Percentiles rank a stretch among this genome's conserved stretches.
Evolutionary conservation across 2,888 invertebrate genomes (phyloP).

Genomic region (Sympetrum striolatum): DNA sequence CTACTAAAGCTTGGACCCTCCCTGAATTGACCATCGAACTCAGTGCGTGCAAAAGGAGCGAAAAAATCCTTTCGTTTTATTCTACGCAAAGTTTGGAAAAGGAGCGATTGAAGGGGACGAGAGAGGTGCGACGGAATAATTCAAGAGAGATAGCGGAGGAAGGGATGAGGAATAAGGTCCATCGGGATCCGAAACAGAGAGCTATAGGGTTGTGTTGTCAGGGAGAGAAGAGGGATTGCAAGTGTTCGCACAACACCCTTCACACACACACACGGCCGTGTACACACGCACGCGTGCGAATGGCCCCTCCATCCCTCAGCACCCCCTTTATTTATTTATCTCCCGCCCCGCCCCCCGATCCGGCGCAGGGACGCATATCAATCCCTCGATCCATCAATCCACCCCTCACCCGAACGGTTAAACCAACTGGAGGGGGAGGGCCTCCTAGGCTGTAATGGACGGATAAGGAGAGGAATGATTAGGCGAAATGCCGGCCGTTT

Average conservation of each 20-base stretch:
- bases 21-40: too few relatives aligned
- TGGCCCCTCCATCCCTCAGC: background rate
- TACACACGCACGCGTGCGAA: background rate
- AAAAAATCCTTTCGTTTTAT: background rate
- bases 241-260: background rate
- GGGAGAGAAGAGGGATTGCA: slow-evolving; percentile 9
- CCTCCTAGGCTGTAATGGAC: slow-evolving; percentile 22
- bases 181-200: background rate
- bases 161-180: background rate
- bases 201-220: background rate
- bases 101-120: background rate
- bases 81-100: background rate
- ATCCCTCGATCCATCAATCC: slow-evolving; percentile 31
- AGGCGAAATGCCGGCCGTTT: slow-evolving; percentile 33
- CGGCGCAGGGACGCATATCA: slow-evolving; percentile 29
- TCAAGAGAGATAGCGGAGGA: background rate
- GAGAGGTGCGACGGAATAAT: too few relatives aligned
- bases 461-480: slow-evolving; percentile 34
- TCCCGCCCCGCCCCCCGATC: slow-evolving; percentile 22
- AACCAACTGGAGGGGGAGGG: background rate
- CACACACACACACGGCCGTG: background rate
- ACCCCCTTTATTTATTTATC: slow-evolving; percentile 27
- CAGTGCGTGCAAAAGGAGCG: background rate
- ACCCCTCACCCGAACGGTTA: background rate
- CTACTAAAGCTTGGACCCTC: too few relatives aligned